Percentiles rank a stretch among this genome's conserved stretches.
phyloP scores from a whole-genome alignment of 2,113 vertebrate species.

The Daphoenositta chrysoptera region DNA sequence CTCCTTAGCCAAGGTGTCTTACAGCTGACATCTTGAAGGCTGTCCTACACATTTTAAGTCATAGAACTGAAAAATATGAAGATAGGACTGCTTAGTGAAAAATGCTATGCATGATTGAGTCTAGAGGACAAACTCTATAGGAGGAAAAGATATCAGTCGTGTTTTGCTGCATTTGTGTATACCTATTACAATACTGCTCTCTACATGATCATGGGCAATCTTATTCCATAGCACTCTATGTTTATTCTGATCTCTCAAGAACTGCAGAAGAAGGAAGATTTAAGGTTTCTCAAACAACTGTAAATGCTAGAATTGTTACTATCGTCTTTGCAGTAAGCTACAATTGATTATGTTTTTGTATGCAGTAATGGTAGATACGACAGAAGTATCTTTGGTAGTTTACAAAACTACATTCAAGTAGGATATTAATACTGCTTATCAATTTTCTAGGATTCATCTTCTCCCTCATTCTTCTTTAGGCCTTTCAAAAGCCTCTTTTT shows the following conservation, averaged over 20 bases:
- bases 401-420: neutral
- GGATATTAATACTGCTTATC: neutral
- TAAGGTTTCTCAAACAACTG: neutral
- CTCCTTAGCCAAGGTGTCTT: neutral
- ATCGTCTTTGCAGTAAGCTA: neutral
- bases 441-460: neutral
- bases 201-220: accelerated
- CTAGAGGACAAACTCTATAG: neutral
- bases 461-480: neutral
- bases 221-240: neutral
- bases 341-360: neutral
- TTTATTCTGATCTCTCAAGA: neutral
- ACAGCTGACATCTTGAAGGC: neutral
- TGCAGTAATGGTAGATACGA: neutral
- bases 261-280: neutral
- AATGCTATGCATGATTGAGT: neutral
- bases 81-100: neutral
- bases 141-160: neutral
- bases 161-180: neutral
- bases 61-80: neutral
- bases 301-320: neutral
- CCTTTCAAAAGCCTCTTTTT: constrained; percentile 1
- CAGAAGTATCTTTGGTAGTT: neutral
- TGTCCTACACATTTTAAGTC: neutral
- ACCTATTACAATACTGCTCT: neutral